A percentile compares a stretch with the other conserved stretches of the same genome.
phyloP scores from a whole-genome alignment of 2,113 vertebrate species.

The Thunnus maccoyii region DNA sequence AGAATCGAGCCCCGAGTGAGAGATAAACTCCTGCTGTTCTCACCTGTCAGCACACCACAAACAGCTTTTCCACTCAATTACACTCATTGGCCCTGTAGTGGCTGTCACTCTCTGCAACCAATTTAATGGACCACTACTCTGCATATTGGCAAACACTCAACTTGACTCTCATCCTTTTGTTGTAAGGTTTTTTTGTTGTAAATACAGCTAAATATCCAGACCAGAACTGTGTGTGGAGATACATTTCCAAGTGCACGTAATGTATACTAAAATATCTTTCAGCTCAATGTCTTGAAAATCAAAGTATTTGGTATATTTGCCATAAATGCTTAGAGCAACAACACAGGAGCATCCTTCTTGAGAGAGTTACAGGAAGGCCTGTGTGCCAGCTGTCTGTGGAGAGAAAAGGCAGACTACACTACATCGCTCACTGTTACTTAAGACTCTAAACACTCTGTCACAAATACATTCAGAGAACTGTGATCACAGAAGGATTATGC shows the following conservation, averaged over 20 bases:
- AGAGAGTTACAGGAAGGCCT: constrained; percentile 24
- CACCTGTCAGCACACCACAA: constrained; percentile 55
- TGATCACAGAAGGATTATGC: constrained; percentile 53
- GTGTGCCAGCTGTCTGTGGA: constrained; percentile 11
- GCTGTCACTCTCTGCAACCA: constrained; percentile 46
- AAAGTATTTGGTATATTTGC: not conserved
- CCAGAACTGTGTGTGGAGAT: not conserved
- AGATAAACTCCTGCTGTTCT: constrained; percentile 53
- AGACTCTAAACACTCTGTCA: constrained; percentile 30
- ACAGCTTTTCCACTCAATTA: constrained; percentile 67
- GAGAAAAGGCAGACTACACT: constrained; percentile 8
- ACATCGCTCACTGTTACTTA: constrained; percentile 22
- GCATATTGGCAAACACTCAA: constrained; percentile 33
- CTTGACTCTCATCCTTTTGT: constrained; percentile 12
- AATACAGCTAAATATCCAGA: not conserved
- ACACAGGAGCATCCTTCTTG: constrained; percentile 10
- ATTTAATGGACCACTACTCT: constrained; percentile 33
- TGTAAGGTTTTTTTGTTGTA: not conserved
- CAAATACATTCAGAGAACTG: constrained; percentile 38
- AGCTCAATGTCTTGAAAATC: not conserved
- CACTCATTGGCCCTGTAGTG: constrained; percentile 34
- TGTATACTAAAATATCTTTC: not conserved
- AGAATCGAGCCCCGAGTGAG: constrained; percentile 28
- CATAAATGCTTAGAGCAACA: not conserved
- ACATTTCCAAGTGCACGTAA: not conserved